A percentile compares a stretch with the other conserved stretches of the same genome.
Evolutionary conservation across 2,888 invertebrate genomes (phyloP).

Genomic region (Ochropleura plecta): DNA sequence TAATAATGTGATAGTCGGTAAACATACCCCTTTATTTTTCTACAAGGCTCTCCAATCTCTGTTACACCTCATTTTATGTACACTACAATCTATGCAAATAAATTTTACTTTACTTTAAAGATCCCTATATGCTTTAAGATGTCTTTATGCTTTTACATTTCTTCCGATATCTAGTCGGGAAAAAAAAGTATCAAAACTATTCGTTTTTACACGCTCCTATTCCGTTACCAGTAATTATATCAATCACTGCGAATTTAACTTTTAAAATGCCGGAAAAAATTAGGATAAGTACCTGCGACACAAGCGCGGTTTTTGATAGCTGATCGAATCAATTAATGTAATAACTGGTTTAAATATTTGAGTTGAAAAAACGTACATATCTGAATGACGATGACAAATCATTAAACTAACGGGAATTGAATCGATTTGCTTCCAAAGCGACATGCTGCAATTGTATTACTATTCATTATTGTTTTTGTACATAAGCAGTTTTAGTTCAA

Average conservation of each 20-base stretch:
- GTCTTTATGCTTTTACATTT: too few species aligned
- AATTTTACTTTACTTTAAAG: too few species aligned
- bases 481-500: neutral
- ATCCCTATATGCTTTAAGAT: too few species aligned
- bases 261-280: neutral
- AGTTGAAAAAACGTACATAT: conserved; percentile 31
- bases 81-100: too few species aligned
- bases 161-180: neutral
- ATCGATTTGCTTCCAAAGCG: conserved; percentile 62
- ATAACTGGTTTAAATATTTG: conserved; percentile 47
- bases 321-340: conserved; percentile 57
- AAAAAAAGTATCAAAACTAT: neutral
- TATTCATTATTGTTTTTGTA: conserved; percentile 38
- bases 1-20: too few species aligned
- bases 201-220: neutral
- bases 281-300: neutral
- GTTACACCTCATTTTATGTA: too few species aligned
- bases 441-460: conserved; percentile 52
- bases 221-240: conserved; percentile 3
- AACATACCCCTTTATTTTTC: too few species aligned
- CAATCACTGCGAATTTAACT: conserved; percentile 27
- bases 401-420: conserved; percentile 58
- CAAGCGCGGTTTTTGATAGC: conserved; percentile 17
- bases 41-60: too few species aligned
- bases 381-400: conserved; percentile 56